These are phyloP conservation scores for Mirounga angustirostris DNA, from an alignment of 2,113 vertebrate genomes.

Conservation along the genomic window DNA sequence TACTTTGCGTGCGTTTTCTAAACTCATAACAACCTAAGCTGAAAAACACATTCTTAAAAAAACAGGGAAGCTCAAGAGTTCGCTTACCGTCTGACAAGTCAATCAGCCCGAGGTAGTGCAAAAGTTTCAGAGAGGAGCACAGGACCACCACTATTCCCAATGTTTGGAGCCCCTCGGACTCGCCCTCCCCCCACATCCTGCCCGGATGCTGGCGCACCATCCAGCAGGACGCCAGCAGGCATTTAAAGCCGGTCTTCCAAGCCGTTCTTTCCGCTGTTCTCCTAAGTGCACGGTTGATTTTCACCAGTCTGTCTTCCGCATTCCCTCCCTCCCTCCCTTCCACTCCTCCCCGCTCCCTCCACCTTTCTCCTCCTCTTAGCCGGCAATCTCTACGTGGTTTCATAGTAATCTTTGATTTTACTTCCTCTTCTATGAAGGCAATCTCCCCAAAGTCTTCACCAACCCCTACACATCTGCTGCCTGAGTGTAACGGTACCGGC, in stretches of 20 bases:
- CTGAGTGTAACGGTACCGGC: constrained; percentile 35
- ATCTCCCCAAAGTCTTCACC: constrained; percentile 58
- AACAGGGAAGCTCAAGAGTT: constrained; percentile 63
- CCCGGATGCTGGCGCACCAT: neutral
- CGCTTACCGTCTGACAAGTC: constrained; percentile 94
- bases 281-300: constrained; percentile 69
- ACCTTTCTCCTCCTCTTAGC: constrained; percentile 26
- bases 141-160: constrained; percentile 92
- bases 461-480: constrained; percentile 64
- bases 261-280: constrained; percentile 72
- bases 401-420: constrained; percentile 69
- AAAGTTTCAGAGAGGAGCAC: constrained; percentile 93
- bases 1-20: neutral
- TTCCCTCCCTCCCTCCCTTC: constrained; percentile 67
- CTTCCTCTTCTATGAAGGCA: constrained; percentile 64
- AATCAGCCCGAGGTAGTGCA: constrained; percentile 95
- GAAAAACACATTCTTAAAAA: constrained; percentile 15
- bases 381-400: constrained; percentile 66
- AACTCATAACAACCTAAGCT: neutral
- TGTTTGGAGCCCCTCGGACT: constrained; percentile 92
- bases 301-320: constrained; percentile 63
- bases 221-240: constrained; percentile 61
- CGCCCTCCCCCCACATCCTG: constrained; percentile 88
- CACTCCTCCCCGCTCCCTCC: constrained; percentile 64
- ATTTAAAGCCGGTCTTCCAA: constrained; percentile 64